phyloP scores from a whole-genome alignment of 1,140 invertebrate genomes.

The Papilio machaon region DNA sequence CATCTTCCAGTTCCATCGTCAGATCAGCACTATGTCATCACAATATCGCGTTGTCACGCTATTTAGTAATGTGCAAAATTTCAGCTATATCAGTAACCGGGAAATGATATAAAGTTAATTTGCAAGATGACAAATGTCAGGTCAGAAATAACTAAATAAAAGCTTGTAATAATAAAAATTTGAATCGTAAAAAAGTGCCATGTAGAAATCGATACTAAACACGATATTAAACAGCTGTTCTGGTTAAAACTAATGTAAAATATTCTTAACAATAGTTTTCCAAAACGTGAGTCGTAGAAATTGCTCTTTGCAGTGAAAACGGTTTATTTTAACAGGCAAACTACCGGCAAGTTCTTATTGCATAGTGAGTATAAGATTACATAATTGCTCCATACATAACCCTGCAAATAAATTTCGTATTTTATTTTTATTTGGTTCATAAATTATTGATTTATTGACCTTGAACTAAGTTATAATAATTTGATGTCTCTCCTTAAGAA shows the following conservation, averaged over 20 bases:
- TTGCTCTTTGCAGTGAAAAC: background rate
- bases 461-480: background rate
- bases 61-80: too few species aligned
- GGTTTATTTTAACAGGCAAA: background rate
- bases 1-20: too few species aligned
- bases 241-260: background rate
- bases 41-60: too few species aligned
- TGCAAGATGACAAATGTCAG: too few species aligned
- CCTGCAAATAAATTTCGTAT: background rate
- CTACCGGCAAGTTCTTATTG: background rate
- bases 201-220: too few species aligned
- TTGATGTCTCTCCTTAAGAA: constrained; percentile 21
- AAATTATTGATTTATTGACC: background rate
- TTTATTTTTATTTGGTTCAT: background rate
- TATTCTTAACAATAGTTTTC: background rate
- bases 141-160: too few species aligned
- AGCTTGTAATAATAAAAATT: background rate
- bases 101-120: too few species aligned
- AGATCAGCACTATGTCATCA: too few species aligned
- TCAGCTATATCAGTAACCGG: too few species aligned
- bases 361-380: background rate
- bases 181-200: background rate
- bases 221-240: too few species aligned
- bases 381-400: background rate
- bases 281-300: background rate